A percentile compares a stretch with the other conserved stretches of the same genome.
These are phyloP conservation scores for Eupelmus urozonus DNA, from an alignment of 2,888 invertebrate species.

Conservation along the genomic window DNA sequence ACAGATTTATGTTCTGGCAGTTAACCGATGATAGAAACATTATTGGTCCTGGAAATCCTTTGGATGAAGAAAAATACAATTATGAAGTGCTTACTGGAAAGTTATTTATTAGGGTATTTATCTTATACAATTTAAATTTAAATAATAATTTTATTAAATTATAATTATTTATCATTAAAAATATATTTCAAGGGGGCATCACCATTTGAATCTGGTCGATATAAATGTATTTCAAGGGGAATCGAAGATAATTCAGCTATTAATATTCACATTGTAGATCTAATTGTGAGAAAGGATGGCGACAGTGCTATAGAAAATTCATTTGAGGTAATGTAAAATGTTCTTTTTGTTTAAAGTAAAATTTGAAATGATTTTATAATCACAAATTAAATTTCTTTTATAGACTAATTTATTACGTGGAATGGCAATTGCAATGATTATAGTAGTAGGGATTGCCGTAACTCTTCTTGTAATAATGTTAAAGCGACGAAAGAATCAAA, in stretches of 20 bases:
- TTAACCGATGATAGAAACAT: slow-evolving; percentile 79
- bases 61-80: slow-evolving; percentile 82
- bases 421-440: slow-evolving; percentile 71
- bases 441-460: slow-evolving; percentile 70
- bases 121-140: neutral
- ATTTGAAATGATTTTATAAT: neutral
- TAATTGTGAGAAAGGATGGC: slow-evolving; percentile 80
- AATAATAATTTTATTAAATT: slow-evolving; percentile 7
- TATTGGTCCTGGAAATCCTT: slow-evolving; percentile 82
- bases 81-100: slow-evolving; percentile 85
- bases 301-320: slow-evolving; percentile 74
- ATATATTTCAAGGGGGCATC: slow-evolving; percentile 79
- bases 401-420: slow-evolving; percentile 72
- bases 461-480: slow-evolving; percentile 68
- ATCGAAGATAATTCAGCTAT: slow-evolving; percentile 78
- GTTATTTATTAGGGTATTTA: slow-evolving; percentile 82
- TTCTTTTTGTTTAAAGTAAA: neutral
- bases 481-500: slow-evolving; percentile 65
- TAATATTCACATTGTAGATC: slow-evolving; percentile 80
- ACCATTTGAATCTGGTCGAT: slow-evolving; percentile 82
- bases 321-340: slow-evolving; percentile 70
- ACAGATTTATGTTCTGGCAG: slow-evolving; percentile 85
- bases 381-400: no score
- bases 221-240: slow-evolving; percentile 83
- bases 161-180: slow-evolving; percentile 8